A percentile compares a stretch with the other conserved stretches of the same genome.
These are phyloP conservation scores for Litoditis marina DNA, from an alignment of 2,888 invertebrate species.

Conservation along the genomic window DNA sequence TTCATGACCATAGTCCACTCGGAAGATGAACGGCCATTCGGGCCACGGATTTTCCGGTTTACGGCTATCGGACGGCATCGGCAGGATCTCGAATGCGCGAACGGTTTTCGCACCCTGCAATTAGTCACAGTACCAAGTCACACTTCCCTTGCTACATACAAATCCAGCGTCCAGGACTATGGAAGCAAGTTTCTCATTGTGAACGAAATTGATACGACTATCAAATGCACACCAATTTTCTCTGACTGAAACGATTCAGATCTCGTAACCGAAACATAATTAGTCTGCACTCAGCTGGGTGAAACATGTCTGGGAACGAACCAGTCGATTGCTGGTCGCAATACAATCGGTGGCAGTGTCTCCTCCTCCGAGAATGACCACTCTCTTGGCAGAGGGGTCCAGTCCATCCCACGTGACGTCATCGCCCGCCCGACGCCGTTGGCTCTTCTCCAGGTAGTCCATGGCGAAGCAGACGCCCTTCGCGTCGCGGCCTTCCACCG, in stretches of 20 bases:
- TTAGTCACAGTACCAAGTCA: not conserved
- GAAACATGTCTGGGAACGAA: no score
- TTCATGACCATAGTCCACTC: conserved; percentile 96
- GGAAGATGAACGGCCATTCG: conserved; percentile 92
- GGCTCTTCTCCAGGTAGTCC: conserved; percentile 93
- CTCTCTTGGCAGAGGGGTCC: conserved; percentile 86
- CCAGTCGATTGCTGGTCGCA: conserved; percentile 84
- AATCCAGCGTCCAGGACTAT: no score
- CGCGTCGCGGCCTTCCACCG: conserved; percentile 72
- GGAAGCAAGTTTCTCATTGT: no score
- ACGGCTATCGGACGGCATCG: conserved; percentile 79
- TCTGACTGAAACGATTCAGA: no score
- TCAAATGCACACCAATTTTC: no score
- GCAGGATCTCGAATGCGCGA: conserved; percentile 93
- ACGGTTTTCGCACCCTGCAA: conserved; percentile 83
- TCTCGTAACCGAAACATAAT: no score
- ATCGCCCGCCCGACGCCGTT: conserved; percentile 76
- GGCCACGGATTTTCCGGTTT: conserved; percentile 95
- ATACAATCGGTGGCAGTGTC: conserved; percentile 97
- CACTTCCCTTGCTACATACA: no score
- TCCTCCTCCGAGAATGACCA: conserved; percentile 82
- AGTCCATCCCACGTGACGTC: conserved; percentile 66
- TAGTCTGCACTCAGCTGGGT: no score
- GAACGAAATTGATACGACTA: no score
- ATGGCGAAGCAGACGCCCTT: conserved; percentile 95